Percentiles rank a stretch among this genome's conserved stretches.
These are phyloP conservation scores for Hoplostethus mediterraneus DNA, from an alignment of 2,797 vertebrate genomes.

Conservation along the genomic window DNA sequence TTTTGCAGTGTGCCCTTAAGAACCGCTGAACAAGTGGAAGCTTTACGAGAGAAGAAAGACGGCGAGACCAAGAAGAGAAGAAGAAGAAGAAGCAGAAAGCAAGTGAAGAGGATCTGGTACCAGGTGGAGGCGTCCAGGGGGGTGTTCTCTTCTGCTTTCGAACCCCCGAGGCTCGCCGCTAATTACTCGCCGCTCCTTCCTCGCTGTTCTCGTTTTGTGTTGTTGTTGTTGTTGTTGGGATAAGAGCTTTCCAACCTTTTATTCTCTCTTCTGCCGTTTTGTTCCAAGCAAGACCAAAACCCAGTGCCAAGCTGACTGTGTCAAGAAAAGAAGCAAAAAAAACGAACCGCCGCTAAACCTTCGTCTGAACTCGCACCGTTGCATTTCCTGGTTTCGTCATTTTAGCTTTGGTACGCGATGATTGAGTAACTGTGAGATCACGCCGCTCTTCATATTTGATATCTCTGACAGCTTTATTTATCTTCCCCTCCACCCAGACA, in stretches of 20 bases:
- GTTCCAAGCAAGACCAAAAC: conserved; percentile 70
- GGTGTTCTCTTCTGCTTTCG: conserved; percentile 24
- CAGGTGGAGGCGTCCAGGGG: conserved; percentile 24
- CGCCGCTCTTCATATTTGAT: not conserved
- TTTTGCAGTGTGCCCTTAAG: conserved; percentile 59
- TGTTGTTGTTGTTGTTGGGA: conserved; percentile 34
- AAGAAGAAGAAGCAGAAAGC: not conserved
- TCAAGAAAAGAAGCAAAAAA: conserved; percentile 71
- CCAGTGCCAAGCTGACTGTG: conserved; percentile 79
- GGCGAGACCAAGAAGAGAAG: not conserved
- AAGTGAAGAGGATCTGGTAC: not conserved
- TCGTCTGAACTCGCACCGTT: not conserved
- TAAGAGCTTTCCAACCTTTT: conserved; percentile 28
- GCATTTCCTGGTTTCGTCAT: not conserved
- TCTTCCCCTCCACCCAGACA: not conserved
- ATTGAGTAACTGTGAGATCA: not conserved
- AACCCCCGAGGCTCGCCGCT: conserved; percentile 21
- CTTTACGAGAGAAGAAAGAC: conserved; percentile 3
- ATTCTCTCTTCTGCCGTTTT: conserved; percentile 33
- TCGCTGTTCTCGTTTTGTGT: conserved; percentile 6
- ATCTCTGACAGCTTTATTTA: not conserved
- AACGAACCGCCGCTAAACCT: not conserved
- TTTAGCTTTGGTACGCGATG: not conserved
- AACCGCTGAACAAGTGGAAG: not conserved
- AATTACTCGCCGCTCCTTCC: conserved; percentile 1